Evolutionary conservation across 2,113 vertebrate species (phyloP), one percentile per base, ranked within the genome.

Genomic region (Ascaphus truei): DNA sequence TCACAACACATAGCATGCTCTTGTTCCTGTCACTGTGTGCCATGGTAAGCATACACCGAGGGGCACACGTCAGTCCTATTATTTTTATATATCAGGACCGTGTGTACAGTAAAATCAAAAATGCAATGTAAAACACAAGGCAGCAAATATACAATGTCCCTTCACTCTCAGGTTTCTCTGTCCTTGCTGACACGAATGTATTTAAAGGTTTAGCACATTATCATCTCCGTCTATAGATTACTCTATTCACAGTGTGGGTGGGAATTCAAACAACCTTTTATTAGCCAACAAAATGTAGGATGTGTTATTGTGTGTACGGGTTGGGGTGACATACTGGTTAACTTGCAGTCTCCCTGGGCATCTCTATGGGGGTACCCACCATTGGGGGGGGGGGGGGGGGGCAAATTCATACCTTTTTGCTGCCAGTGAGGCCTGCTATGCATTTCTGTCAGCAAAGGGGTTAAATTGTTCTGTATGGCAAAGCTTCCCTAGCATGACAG

Each of bases 81-180:
- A 68, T 59, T 68, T 26, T 9, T 69, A 45, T 36, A 69, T 69
- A 69, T 69, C 66, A 60, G 57, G 59, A 52, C 66, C 66, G 51
- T 69, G 60, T 69, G 66, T 69, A 56, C 20, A 60, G 20, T 51
- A 36, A 39, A 45, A 57, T 22, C 51, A 13, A 13, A 3, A 9
- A 39, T 39, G n/a, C 37, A 39, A 18, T 47, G 43, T 16, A n/a
- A n/a, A n/a, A n/a, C n/a, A n/a, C 39, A 22, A 20, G 43, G 43
- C 5, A 22, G 18, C 16, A 47, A 22, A 18, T 47, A 47, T 3
- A 47, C 8, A 4, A 6, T 20, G 6, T 47, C 1, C 8, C 3
- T 47, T 47, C 8, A 16, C 6, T 7, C 16, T 16, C 43, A 47
- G 8, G 12, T 2, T 22, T 20, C n/a, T n/a, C n/a, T n/a, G n/a